phyloP scores from a whole-genome alignment of 1,140 invertebrate species.

The Eumeta japonica region DNA sequence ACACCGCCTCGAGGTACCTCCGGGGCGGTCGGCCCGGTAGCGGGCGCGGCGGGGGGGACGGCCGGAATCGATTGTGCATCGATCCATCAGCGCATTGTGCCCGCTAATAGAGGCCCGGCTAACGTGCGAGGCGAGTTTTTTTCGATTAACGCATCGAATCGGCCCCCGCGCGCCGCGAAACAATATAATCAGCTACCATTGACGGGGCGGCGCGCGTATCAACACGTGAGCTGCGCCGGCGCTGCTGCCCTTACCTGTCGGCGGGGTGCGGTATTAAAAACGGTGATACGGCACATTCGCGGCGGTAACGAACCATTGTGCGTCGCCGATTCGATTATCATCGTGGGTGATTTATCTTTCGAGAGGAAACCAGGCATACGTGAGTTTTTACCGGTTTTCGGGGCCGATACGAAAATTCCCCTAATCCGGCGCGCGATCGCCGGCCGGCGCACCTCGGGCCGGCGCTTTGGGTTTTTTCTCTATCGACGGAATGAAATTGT shows the following conservation, averaged over 20 bases:
- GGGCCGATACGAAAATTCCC: too few species aligned
- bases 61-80: constrained; percentile 8
- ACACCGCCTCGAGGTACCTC: too few species aligned
- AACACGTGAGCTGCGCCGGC: constrained; percentile 20
- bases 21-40: too few species aligned
- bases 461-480: too few species aligned
- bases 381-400: too few species aligned
- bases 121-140: constrained; percentile 41
- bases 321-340: constrained; percentile 45
- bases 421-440: too few species aligned
- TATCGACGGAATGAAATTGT: too few species aligned
- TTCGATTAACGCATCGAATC: constrained; percentile 48
- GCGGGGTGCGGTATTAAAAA: constrained; percentile 39
- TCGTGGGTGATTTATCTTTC: constrained; percentile 27
- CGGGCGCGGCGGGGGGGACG: too few species aligned
- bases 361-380: too few species aligned
- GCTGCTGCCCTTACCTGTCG: background rate
- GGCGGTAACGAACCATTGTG: constrained; percentile 50
- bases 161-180: constrained; percentile 33
- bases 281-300: constrained; percentile 40
- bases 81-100: constrained; percentile 38
- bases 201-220: constrained; percentile 17
- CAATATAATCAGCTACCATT: constrained; percentile 55
- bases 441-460: too few species aligned
- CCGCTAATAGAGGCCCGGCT: constrained; percentile 33